Base-by-base conservation (phyloP, 1,140 invertebrate species). In the Radopholus similis region DNA sequence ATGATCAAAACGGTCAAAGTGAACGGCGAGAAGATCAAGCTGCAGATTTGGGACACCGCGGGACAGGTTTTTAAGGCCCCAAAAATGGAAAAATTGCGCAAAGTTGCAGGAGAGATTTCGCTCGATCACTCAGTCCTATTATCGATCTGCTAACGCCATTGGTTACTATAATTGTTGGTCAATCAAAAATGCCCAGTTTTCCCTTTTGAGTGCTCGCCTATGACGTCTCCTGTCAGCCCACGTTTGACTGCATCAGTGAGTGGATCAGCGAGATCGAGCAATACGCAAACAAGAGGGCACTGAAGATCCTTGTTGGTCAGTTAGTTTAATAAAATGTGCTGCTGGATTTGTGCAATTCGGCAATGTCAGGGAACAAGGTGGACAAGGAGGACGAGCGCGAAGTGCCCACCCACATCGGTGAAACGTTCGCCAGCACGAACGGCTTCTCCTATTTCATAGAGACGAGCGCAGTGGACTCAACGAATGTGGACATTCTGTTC, bases 1-100 rank as follows among this genome's bases (percentile, higher is more conserved):
- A 93, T 91, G 72, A 95, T 95, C 90, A 95, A 95, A 88, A 94
- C 91, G 26, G 87, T 95, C 9, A 87, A 90, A 64, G 88, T 95
- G 51, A 92, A 93, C 84, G 90, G 89, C n/a, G 94, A 95, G 85
- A 90, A 89, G 86, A 89, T 95, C 67, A 95, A 95, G 88, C 44
- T 76, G 23, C 72, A 78, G 59, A 78, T 78, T 38, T 75, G 66
- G 74, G 74, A 75, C 40, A 78, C 75, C n/a, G 76, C 76, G 6
- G 74, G 76, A 38, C 75, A 75, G 42, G 73, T 74, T 35, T 37
- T 40, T 9, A 2, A 28, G 13, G 21, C 55, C 21, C 21, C 11
- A 21, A 13, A 18, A 15, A 11, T 30, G 13, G 18, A 21, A 3
- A 13, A 5, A 2, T 56, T 64, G 4, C 11, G 53, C 30, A 13